phyloP scores from a whole-genome alignment of 2,113 vertebrate species.

The Labeo catla region DNA sequence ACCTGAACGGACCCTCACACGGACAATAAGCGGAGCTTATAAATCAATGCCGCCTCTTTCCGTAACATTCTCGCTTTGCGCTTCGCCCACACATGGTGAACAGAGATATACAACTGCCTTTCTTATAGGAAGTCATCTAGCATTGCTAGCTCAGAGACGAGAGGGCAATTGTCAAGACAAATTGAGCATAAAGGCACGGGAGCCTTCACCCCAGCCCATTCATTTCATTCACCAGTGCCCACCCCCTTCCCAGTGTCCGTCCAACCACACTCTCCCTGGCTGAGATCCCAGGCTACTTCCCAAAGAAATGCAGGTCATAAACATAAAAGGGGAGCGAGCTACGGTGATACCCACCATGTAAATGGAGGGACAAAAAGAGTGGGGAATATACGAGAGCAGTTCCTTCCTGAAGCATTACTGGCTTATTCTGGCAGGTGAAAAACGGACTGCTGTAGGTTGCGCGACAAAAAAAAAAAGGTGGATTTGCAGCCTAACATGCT shows the following conservation, averaged over 20 bases:
- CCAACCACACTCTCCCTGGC: constrained; percentile 57
- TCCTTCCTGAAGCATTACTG: constrained; percentile 49
- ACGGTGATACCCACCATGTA: constrained; percentile 53
- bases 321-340: constrained; percentile 52
- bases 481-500: not conserved
- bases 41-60: constrained; percentile 54
- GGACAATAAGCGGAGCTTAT: constrained; percentile 39
- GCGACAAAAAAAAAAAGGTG: constrained; percentile 32
- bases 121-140: constrained; percentile 56
- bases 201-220: constrained; percentile 52
- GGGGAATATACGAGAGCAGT: constrained; percentile 24
- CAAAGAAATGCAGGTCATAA: constrained; percentile 61
- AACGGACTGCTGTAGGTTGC: constrained; percentile 44
- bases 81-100: constrained; percentile 58
- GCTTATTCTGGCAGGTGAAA: constrained; percentile 45
- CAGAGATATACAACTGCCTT: constrained; percentile 50
- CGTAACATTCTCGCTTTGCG: constrained; percentile 39
- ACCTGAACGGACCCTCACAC: constrained; percentile 34
- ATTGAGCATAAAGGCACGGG: constrained; percentile 60
- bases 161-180: constrained; percentile 60
- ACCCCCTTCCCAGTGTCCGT: constrained; percentile 46
- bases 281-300: constrained; percentile 57
- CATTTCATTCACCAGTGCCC: constrained; percentile 43
- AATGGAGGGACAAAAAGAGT: constrained; percentile 51
- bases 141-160: constrained; percentile 49